Conservation (phyloP, 2,113 vertebrate genomes). For the Lasiurus cinereus region DNA sequence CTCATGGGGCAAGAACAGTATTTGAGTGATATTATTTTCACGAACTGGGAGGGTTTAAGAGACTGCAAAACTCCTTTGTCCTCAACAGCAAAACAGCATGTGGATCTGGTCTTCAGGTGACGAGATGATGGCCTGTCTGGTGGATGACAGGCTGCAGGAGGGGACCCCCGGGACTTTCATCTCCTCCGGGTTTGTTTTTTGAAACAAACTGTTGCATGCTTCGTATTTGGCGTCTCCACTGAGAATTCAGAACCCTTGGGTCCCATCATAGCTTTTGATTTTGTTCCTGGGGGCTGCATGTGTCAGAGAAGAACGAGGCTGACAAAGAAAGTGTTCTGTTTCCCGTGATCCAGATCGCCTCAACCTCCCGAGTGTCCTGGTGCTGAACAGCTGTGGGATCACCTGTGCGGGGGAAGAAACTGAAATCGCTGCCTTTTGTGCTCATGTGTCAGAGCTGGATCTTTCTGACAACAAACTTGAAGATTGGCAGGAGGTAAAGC, state of each 20-base stretch:
- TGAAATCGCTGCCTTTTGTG: slow-evolving; percentile 95
- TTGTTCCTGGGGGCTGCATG: background rate
- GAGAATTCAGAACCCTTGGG: background rate
- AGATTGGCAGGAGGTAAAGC: slow-evolving; percentile 96
- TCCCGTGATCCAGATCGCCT: slow-evolving; percentile 90
- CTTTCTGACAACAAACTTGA: slow-evolving; percentile 96
- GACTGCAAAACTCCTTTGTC: background rate
- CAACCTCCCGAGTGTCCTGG: slow-evolving; percentile 94
- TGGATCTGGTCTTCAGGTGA: background rate
- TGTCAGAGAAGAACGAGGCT: background rate
- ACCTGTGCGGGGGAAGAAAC: slow-evolving; percentile 94
- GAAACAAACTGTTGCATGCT: background rate
- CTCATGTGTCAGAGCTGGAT: slow-evolving; percentile 96
- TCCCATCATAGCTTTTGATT: background rate
- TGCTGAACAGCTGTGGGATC: slow-evolving; percentile 95
- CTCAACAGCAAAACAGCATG: background rate
- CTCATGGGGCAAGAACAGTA: background rate
- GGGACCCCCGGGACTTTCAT: background rate
- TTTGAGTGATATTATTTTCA: slow-evolving; percentile 28
- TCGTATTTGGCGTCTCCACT: background rate
- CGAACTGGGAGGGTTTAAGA: background rate
- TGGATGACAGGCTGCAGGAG: background rate
- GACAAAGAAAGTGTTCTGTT: slow-evolving; percentile 25
- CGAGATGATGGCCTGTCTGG: background rate
- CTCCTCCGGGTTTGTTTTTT: background rate